Percentiles rank a stretch among this genome's conserved stretches.
Conservation (phyloP, 2,888 invertebrate species). For the Melinopterus prodromus region DNA sequence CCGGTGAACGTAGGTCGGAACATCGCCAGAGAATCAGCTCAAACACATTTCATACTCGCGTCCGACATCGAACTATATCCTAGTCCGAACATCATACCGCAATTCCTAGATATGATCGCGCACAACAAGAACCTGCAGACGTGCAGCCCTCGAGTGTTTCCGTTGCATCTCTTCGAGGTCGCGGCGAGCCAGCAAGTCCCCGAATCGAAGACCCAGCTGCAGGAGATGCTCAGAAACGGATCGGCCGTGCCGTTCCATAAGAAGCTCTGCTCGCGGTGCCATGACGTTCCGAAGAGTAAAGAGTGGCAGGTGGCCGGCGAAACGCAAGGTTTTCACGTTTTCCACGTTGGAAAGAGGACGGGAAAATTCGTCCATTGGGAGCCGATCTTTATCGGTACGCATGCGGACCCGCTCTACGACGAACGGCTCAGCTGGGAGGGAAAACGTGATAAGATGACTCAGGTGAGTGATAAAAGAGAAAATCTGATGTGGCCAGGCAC, state of each 20-base stretch:
- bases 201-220: slow-evolving; percentile 73
- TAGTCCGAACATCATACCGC: slow-evolving; percentile 79
- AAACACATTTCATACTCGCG: slow-evolving; percentile 83
- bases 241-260: slow-evolving; percentile 93
- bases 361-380: slow-evolving; percentile 89
- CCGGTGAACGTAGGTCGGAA: slow-evolving; percentile 92
- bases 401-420: slow-evolving; percentile 87
- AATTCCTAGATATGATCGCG: slow-evolving; percentile 87
- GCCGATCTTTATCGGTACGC: slow-evolving; percentile 92
- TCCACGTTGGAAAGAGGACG: slow-evolving; percentile 83
- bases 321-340: slow-evolving; percentile 77
- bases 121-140: slow-evolving; percentile 70
- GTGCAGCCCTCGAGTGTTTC: slow-evolving; percentile 78
- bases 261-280: slow-evolving; percentile 87
- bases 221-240: slow-evolving; percentile 75
- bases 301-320: slow-evolving; percentile 83
- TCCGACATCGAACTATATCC: slow-evolving; percentile 94
- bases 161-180: slow-evolving; percentile 88
- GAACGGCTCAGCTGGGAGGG: slow-evolving; percentile 95
- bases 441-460: slow-evolving; percentile 95
- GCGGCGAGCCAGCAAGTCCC: slow-evolving; percentile 73
- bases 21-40: slow-evolving; percentile 83
- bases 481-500: no score
- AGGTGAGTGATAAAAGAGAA: slow-evolving; percentile 75
- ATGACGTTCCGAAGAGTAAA: slow-evolving; percentile 84